Base-by-base conservation (phyloP, 2,888 invertebrate species). In the Acleris holmiana region DNA sequence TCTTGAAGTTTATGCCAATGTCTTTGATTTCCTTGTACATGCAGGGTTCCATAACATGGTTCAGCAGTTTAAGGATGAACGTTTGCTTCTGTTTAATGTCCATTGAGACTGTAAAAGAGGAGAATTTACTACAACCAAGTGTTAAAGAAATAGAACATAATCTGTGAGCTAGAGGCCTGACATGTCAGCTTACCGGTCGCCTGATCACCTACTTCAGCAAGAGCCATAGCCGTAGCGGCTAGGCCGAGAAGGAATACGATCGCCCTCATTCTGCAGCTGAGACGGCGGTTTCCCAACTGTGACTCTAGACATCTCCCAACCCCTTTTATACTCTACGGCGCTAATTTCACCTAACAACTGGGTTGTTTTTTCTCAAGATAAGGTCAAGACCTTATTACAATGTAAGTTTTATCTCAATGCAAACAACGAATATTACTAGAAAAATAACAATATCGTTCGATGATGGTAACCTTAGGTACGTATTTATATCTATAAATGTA, bases 41-140 rank as follows among this genome's bases (percentile, higher is more conserved):
- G 46, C 88, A 82, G 17, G 87, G 86, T 59, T 91, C 93, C 69
- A 87, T 85, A 2, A 93, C 79, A 61, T 94, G 92, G 78, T 93
- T 93, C 62, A 94, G 81, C 21, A 94, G 78, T 69, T 93, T 92
- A 64, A 93, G 79, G 61, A 94, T 84, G 29, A 85, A 79, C 53
- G 89, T 78, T 80, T 94, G 94, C 70, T 82, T 89, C 48, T 84
- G 76, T 63, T 93, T 86, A 59, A 89, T 77, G 62, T 86, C 82
- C 73, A 86, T 80, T 65, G 89, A 86, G 35, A 84, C 94, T 94
- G 71, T 41, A 50, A 57, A 54, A 40, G 50, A 49, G 5, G 49
- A 41, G 49, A 55, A 67, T 7, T 44, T 44, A 44, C n/a, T 44
- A 44, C 29, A 29, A 8, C 29, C 35, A 35, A 3, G 13, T 35